Evolutionary conservation across 2,888 invertebrate species (phyloP), one percentile per base, ranked within the genome.

Genomic region (Melanophora roralis): DNA sequence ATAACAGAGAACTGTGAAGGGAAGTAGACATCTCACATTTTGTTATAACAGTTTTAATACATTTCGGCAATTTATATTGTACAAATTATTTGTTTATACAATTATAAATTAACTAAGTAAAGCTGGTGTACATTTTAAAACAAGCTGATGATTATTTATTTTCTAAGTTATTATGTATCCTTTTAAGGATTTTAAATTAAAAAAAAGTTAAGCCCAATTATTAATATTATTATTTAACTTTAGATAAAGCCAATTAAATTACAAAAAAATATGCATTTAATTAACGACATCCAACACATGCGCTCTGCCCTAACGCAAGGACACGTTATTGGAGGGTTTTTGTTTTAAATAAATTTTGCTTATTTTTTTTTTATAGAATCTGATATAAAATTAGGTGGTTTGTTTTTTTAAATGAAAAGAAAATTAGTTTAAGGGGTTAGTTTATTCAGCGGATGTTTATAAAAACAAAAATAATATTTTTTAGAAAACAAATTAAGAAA

Each of bases 1-100:
- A 83, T 81, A 81, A 47, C 82, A 74, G 64, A 65, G 94, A 95
- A 95, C 95, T 94, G 95, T 94, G 95, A 95, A 95, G 94, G 95
- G 94, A 85, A 94, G 94, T 85, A 94, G 91, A 86, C 86, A 84
- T 93, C 93, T 93, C 94, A 94, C 94, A 87, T 87, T 84, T 82
- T 82, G 69, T 81, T 75, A 74, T 62, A 83, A 51, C 83, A 47
- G 74, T 73, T 67, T 36, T 62, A 83, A 51, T 83, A 47, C 74
- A 71, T 62, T 36, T 45, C 45, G 40, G 12, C 60, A 40, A 40
- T 27, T 9, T 80, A 27, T 55, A 43, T 38, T 59, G 36, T 40
- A 55, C 53, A 77, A 53, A 60, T n/a, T 51, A 47, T 32, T 65
- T 34, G 21, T 64, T 69, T 36, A 55, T 23, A 43, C 23, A 62